phyloP scores from a whole-genome alignment of 2,797 vertebrate genomes.

The Lemur catta region DNA sequence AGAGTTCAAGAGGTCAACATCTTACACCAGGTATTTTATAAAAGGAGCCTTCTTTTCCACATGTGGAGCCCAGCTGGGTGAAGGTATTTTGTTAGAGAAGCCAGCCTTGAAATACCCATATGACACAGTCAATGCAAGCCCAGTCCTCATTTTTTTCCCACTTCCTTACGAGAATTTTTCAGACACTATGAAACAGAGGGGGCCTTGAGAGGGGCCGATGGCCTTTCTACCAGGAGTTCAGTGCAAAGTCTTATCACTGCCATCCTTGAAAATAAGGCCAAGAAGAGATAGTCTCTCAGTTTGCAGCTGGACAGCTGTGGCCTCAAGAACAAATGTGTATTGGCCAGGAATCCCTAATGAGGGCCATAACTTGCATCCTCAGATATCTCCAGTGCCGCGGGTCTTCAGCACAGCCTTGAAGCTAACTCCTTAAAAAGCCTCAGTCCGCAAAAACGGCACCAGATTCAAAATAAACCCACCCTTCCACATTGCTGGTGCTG shows the following conservation, averaged over 20 bases:
- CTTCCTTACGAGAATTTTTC: neutral
- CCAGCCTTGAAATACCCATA: neutral
- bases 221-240: neutral
- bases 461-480: neutral
- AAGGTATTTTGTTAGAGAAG: constrained; percentile 28
- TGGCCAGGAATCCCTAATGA: neutral
- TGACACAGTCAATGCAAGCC: constrained; percentile 59
- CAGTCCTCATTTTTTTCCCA: neutral
- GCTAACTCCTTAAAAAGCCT: neutral
- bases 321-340: neutral
- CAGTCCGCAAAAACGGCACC: neutral
- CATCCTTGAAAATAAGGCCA: neutral
- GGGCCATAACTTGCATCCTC: neutral
- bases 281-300: neutral
- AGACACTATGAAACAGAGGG: neutral
- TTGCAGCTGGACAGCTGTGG: neutral
- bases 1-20: constrained; percentile 24
- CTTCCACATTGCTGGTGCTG: neutral
- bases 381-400: neutral
- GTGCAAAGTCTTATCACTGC: neutral
- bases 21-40: neutral
- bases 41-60: constrained; percentile 47
- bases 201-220: neutral
- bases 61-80: constrained; percentile 58
- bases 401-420: neutral